These are phyloP conservation scores for Melanerpes aurifrons DNA, from an alignment of 2,113 vertebrate species.

Conservation along the genomic window DNA sequence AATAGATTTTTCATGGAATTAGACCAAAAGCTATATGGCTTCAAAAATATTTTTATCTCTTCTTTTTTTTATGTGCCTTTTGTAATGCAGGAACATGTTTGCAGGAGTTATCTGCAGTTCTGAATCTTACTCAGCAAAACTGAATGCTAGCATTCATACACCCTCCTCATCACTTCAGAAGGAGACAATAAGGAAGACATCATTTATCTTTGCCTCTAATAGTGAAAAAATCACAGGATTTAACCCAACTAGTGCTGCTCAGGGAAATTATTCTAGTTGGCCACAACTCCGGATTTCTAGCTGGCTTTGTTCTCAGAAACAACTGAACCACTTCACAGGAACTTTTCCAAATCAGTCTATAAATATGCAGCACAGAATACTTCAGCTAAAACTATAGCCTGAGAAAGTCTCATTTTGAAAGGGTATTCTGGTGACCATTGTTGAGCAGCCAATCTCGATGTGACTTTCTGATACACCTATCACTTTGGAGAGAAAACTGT, in stretches of 20 bases:
- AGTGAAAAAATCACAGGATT: constrained; percentile 14
- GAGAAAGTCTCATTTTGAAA: not conserved
- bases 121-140: constrained; percentile 49
- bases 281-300: not conserved
- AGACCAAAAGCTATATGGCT: not conserved
- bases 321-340: constrained; percentile 35
- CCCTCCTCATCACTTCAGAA: constrained; percentile 38
- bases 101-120: constrained; percentile 30
- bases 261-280: not conserved
- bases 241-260: constrained; percentile 19
- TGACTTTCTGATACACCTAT: not conserved
- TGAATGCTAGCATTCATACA: constrained; percentile 52
- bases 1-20: constrained; percentile 2
- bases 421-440: not conserved
- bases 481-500: not conserved
- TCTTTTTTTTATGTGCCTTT: not conserved
- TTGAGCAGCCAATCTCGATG: not conserved
- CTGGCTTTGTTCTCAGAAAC: constrained; percentile 56
- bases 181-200: constrained; percentile 32
- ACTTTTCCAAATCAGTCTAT: not conserved
- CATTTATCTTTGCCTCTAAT: constrained; percentile 37
- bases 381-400: not conserved
- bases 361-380: not conserved
- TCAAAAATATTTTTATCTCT: constrained; percentile 6
- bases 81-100: not conserved